Conservation (phyloP, 1,140 invertebrate genomes). For the Pomacea maculata region DNA sequence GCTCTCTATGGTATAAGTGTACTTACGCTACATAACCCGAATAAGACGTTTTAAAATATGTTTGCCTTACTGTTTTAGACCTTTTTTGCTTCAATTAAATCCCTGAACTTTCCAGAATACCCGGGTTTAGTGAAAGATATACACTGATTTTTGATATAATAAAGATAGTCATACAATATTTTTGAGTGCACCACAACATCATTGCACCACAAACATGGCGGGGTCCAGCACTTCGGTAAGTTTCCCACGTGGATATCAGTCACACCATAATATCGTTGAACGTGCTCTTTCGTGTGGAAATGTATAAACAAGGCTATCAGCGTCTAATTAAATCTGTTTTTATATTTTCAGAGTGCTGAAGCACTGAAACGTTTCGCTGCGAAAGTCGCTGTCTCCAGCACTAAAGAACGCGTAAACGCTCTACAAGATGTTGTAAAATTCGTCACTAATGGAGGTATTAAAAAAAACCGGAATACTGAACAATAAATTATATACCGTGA, state of each 20-base stretch:
- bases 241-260: constrained; percentile 21
- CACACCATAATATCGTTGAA: not conserved
- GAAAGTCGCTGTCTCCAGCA: constrained; percentile 79
- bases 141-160: too few relatives aligned
- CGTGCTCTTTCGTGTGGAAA: not conserved
- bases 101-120: too few relatives aligned
- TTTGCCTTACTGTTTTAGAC: too few relatives aligned
- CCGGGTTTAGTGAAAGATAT: too few relatives aligned
- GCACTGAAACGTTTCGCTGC: constrained; percentile 82
- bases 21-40: too few relatives aligned
- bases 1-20: too few relatives aligned
- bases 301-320: too few relatives aligned
- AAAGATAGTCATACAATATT: not conserved
- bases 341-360: constrained; percentile 67
- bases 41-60: too few relatives aligned
- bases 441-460: constrained; percentile 78
- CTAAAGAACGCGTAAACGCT: constrained; percentile 77
- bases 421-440: constrained; percentile 78
- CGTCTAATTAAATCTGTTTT: not conserved
- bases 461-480: not conserved
- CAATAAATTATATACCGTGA: not conserved
- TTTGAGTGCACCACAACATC: not conserved
- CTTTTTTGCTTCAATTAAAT: too few relatives aligned
- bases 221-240: constrained; percentile 16
- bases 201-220: constrained; percentile 25